A percentile compares a stretch with the other conserved stretches of the same genome.
These are phyloP conservation scores for Grantiella picta DNA, from an alignment of 2,113 vertebrate species.

Conservation along the genomic window DNA sequence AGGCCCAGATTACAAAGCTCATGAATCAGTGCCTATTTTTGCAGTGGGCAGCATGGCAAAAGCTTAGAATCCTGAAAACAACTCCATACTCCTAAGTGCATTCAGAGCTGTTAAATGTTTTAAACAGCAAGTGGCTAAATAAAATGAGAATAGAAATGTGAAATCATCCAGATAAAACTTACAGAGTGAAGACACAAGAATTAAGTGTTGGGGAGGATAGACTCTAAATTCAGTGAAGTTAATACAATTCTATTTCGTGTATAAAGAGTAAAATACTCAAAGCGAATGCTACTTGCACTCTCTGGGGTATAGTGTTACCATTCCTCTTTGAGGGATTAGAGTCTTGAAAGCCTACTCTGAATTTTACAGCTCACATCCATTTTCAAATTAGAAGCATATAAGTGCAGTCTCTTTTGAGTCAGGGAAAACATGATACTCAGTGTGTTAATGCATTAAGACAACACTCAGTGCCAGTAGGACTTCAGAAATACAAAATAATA, in stretches of 20 bases:
- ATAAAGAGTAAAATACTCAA: background rate
- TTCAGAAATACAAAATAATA: background rate
- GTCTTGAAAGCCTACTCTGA: background rate
- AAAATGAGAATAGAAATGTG: background rate
- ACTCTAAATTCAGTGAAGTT: background rate
- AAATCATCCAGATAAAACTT: background rate
- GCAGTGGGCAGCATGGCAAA: background rate
- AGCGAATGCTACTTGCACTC: background rate
- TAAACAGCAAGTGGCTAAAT: background rate
- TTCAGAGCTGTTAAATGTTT: constrained; percentile 5
- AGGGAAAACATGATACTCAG: background rate
- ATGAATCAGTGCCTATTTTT: background rate
- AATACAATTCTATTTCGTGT: background rate
- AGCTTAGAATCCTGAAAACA: background rate
- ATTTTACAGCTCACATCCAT: background rate
- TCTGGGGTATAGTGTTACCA: background rate
- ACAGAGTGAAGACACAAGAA: background rate
- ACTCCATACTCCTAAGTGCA: background rate
- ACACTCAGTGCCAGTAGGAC: background rate
- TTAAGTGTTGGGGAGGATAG: background rate
- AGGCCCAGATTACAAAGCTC: background rate
- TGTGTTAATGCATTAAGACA: background rate
- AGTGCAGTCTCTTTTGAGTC: background rate
- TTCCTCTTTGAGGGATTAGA: background rate
- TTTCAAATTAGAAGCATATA: background rate